Evolutionary conservation across 1,140 invertebrate species (phyloP).

Genomic region (Platyscapa corneri): DNA sequence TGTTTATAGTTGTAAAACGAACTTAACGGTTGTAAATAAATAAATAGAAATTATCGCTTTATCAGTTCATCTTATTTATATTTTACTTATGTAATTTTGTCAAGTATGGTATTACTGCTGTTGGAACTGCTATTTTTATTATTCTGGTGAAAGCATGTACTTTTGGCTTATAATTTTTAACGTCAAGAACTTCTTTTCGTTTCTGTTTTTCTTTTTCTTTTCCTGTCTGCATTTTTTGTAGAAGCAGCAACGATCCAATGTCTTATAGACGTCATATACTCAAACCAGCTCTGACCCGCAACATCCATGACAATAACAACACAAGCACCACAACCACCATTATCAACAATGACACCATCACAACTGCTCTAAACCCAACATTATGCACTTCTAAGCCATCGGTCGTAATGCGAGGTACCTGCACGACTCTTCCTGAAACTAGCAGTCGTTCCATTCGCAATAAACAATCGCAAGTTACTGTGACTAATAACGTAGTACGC

Average conservation of each 20-base stretch:
- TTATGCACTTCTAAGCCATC: conserved; percentile 38
- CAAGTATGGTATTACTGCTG: neutral
- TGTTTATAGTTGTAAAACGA: too few species aligned
- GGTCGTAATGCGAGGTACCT: conserved; percentile 11
- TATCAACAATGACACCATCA: conserved; percentile 16
- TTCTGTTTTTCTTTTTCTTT: conserved; percentile 25
- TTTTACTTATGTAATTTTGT: neutral
- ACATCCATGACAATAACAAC: conserved; percentile 48
- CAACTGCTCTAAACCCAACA: conserved; percentile 29
- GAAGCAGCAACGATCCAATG: conserved; percentile 34
- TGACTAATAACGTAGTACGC: conserved; percentile 28
- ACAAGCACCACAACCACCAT: conserved; percentile 39
- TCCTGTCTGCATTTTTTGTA: conserved; percentile 40
- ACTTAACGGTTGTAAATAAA: too few species aligned
- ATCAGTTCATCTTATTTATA: too few species aligned
- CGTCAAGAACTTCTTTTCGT: neutral
- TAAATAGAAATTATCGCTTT: too few species aligned
- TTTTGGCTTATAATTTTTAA: neutral
- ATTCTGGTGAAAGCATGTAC: neutral
- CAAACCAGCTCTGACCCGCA: conserved; percentile 41
- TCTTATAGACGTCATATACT: conserved; percentile 26
- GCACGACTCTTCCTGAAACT: conserved; percentile 20
- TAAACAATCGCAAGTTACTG: conserved; percentile 35
- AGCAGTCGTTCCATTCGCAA: conserved; percentile 23
- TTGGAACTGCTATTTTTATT: neutral